Base-by-base conservation (phyloP, 1,140 invertebrate species). In the Ceratoteleas bidentatus region DNA sequence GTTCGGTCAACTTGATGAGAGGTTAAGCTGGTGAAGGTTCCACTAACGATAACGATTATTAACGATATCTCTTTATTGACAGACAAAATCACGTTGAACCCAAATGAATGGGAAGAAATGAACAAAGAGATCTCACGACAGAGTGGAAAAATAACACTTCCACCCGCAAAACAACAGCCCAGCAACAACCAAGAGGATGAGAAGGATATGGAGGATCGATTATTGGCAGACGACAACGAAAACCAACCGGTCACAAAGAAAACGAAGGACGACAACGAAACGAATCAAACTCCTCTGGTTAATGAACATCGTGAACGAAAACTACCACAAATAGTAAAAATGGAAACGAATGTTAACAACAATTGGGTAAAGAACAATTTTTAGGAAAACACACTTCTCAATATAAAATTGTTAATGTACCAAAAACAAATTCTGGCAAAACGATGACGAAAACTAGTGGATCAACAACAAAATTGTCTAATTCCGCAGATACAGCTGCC, bases 61-160 rank as follows among this genome's bases (percentile, higher is more conserved):
- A 40, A 40, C 38, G 38, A 40, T 40, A 40, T 40, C 11, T 40
- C 38, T 40, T 40, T 40, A 40, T 40, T 40, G 38, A 40, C 38
- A 40, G 38, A 40, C 38, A 40, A 40, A 40, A 11, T 40, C 6
- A 40, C 38, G 11, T 40, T 40, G 38, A 40, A 11, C 38, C 11
- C 38, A 11, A 40, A 2, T 40, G 38, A 40, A 40, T 40, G 38
- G 38, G 38, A 40, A 40, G 11, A 40, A 11, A 40, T 40, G 38
- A 40, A 40, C 6, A 11, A 40, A 8, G 38, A 40, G 11, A 40
- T 40, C 8, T 3, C 8, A 40, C 38, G 38, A 40, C 38, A 40
- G 11, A 6, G 38, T 40, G 38, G 38, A 40, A 40, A 40, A 40
- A 40, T 40, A 40, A 40, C 11, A 10, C 38, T 40, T 10, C 38